phyloP scores from a whole-genome alignment of 2,113 vertebrate species.

The Elephantulus edwardii region DNA sequence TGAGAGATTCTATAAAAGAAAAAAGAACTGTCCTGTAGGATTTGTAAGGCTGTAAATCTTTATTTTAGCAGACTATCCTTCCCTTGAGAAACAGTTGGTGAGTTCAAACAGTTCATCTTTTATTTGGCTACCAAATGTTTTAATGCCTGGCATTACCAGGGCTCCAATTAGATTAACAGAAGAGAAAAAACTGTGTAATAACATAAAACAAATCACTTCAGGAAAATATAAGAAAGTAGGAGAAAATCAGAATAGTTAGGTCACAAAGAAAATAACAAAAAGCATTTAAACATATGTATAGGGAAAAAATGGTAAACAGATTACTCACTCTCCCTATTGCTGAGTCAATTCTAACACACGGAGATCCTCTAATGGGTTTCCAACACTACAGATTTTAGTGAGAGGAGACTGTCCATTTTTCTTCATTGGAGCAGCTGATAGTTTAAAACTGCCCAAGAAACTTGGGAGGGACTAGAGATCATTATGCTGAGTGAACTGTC shows the following conservation, averaged over 20 bases:
- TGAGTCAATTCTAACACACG: no score
- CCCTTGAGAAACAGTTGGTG: no score
- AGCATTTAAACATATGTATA: slow-evolving; percentile 3
- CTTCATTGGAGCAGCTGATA: no score
- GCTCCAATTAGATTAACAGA: background rate
- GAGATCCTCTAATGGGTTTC: no score
- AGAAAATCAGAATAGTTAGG: background rate
- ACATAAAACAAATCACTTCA: background rate
- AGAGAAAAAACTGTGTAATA: background rate
- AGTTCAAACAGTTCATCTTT: no score
- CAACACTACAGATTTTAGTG: no score
- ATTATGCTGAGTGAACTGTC: no score
- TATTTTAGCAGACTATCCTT: background rate
- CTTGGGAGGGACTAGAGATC: no score
- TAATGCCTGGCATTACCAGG: background rate
- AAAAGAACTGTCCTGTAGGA: background rate
- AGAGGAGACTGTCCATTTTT: no score
- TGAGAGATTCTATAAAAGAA: background rate
- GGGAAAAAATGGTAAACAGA: slow-evolving; percentile 17
- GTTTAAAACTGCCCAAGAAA: no score
- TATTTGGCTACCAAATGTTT: background rate
- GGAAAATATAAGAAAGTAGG: background rate
- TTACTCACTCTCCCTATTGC: no score
- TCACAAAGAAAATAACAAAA: background rate
- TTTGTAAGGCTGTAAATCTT: background rate